Evolutionary conservation across 1,140 invertebrate species (phyloP), one percentile per base, ranked within the genome.

Genomic region (Aphis craccivora): DNA sequence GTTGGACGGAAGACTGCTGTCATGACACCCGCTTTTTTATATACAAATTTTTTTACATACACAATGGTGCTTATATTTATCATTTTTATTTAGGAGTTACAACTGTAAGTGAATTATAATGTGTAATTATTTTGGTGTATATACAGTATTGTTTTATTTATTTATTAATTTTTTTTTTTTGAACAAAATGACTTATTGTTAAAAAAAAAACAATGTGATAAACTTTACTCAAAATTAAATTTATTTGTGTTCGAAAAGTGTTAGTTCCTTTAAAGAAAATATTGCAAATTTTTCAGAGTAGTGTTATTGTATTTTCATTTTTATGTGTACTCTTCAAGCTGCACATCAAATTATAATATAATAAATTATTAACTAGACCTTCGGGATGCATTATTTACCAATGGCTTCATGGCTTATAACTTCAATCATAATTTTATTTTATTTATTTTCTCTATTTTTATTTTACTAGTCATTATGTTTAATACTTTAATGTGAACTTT

Each of bases 381-480:
- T 6, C 8, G 5, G 25, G 40, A 23, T 55, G 35, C 23, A 55
- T 60, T 53, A n/a, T 89, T 53, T 37, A 53, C 9, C 48, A 37
- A 60, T 43, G 11, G 89, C 89, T 90, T 90, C n/a, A 81, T 35
- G 11, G 60, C 67, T 48, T 48, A 81, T 22, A 90, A n/a, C 35
- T 40, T 6, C 7, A 40, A 40, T 55, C 20, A 40, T 89, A 60
- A 90, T 90, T n/a, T 86, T 40, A 40, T 40, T 40, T 55, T 23
- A 55, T 25, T 90, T 25, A 55, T 90, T n/a, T 51, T 81, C 20
- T 43, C 40, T 83, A 51, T 20, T 37, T 48, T 48, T 45, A 91
- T 93, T 83, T 53, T 93, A 84, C 91, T 93, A 93, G 91, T 93
- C 91, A 93, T 93, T 93, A 93, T 40, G n/a, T 93, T 93, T 83